Base-by-base conservation (phyloP, 2,797 vertebrate species). In the Darevskia nairensis region DNA sequence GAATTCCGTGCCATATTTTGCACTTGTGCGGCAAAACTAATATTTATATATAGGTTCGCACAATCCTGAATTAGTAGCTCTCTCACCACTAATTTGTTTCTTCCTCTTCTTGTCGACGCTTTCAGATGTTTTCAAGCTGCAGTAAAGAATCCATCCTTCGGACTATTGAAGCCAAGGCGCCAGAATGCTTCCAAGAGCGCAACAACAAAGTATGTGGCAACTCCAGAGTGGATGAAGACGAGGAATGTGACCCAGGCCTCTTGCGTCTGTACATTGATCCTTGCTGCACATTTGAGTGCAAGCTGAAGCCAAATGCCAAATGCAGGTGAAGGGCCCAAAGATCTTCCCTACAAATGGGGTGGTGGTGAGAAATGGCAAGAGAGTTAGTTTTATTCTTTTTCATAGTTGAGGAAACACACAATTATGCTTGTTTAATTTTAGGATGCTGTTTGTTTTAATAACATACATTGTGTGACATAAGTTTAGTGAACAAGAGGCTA, bases 171-270 rank as follows among this genome's bases (percentile, higher is more conserved):
- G 96, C 96, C 92, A 99, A 99, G 94, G 98, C 98, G 44, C 97
- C 97, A 1, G 84, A 97, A 80, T 99, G 99, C 95, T 99, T 99
- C 94, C 97, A 98, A 86, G 97, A 98, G 94, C 98, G 98, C 91
- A 99, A 98, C 97, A 99, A 98, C 91, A 98, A 98, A 90, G 98
- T 99, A 46, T 99, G 99, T 76, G 99, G 99, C 17, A 99, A 99
- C 96, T 99, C 98, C 44, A 96, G 99, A 66, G 99, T 99, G 94
- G 99, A 99, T 78, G 97, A 98, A 8, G 99, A 98, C 0, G 99
- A 99, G 91, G 96, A 99, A 68, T 99, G 99, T 0, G 99, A 99
- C 92, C 98, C 99, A 0, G 99, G 99, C 80, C 97, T 99, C 75
- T 95, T 99, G 91, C 96, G 98, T 95, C 97, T 98, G 84, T 96